Percentiles rank a stretch among this genome's conserved stretches.
These are phyloP conservation scores for Ectemnius continuus DNA, from an alignment of 2,888 invertebrate species.

Conservation along the genomic window DNA sequence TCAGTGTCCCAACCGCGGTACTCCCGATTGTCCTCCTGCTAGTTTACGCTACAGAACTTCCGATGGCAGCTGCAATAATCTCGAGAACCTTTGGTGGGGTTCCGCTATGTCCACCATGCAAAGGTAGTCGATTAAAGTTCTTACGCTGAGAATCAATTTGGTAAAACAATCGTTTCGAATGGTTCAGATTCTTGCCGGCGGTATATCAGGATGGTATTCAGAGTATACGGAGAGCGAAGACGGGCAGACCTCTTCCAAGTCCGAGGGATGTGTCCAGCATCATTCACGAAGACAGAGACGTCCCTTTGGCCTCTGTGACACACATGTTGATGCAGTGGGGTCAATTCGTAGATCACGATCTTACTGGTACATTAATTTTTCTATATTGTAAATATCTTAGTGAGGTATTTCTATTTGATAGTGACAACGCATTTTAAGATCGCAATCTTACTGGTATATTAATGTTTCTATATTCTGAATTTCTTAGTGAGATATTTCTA, in stretches of 20 bases:
- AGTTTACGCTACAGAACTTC: conserved; percentile 86
- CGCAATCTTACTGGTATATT: no score
- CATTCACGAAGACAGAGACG: conserved; percentile 83
- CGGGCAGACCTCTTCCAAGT: conserved; percentile 84
- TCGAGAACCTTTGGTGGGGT: conserved; percentile 87
- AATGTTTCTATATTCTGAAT: no score
- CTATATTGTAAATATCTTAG: no score
- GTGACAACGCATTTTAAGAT: no score
- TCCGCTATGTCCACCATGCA: conserved; percentile 90
- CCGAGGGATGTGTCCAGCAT: conserved; percentile 86
- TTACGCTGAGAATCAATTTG: not conserved
- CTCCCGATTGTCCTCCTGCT: conserved; percentile 85
- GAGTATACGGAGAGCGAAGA: conserved; percentile 81
- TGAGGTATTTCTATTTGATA: no score
- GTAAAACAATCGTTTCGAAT: not conserved
- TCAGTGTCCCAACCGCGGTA: conserved; percentile 84
- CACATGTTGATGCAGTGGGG: conserved; percentile 95
- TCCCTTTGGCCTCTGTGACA: conserved; percentile 84
- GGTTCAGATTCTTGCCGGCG: conserved; percentile 85
- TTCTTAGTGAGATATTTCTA: no score
- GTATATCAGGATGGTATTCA: conserved; percentile 88
- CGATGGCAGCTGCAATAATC: conserved; percentile 94
- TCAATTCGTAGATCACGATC: conserved; percentile 93
- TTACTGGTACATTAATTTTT: conserved; percentile 80
- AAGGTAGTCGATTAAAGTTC: conserved; percentile 66